Evolutionary conservation across 2,113 vertebrate genomes (phyloP).

Genomic region (Xerus inauris): DNA sequence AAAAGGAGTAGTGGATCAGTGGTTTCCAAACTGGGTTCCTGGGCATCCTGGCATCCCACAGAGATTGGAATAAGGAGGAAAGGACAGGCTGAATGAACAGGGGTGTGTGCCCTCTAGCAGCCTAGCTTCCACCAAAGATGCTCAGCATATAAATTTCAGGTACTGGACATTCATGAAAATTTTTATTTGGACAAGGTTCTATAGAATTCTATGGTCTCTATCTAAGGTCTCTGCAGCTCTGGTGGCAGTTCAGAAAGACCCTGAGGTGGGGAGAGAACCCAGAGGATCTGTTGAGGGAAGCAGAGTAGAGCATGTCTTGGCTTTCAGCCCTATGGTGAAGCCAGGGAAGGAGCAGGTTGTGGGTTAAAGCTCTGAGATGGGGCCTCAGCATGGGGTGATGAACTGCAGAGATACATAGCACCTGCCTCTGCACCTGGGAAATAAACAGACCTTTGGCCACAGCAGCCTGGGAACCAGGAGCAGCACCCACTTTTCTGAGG

Average conservation of each 20-base stretch:
- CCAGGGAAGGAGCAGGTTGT: neutral
- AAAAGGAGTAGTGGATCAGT: neutral
- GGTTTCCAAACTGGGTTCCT: neutral
- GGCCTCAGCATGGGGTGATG: neutral
- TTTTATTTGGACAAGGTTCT: neutral
- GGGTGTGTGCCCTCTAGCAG: neutral
- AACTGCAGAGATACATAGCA: neutral
- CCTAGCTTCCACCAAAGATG: neutral
- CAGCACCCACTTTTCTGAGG: neutral
- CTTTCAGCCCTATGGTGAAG: neutral
- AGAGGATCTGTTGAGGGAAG: neutral
- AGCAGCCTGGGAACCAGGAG: conserved; percentile 11
- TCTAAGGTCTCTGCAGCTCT: neutral
- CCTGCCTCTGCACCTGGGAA: conserved; percentile 45
- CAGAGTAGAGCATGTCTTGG: neutral
- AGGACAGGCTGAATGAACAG: neutral
- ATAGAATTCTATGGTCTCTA: neutral
- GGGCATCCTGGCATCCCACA: neutral
- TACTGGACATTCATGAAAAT: neutral
- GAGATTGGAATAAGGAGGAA: neutral
- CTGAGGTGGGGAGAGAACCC: neutral
- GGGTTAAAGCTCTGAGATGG: neutral
- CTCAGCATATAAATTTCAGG: neutral
- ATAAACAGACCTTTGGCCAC: conserved; percentile 65
- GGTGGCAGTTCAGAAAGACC: neutral